Base-by-base conservation (phyloP, 2,888 invertebrate species). In the Cactoblastis cactorum region DNA sequence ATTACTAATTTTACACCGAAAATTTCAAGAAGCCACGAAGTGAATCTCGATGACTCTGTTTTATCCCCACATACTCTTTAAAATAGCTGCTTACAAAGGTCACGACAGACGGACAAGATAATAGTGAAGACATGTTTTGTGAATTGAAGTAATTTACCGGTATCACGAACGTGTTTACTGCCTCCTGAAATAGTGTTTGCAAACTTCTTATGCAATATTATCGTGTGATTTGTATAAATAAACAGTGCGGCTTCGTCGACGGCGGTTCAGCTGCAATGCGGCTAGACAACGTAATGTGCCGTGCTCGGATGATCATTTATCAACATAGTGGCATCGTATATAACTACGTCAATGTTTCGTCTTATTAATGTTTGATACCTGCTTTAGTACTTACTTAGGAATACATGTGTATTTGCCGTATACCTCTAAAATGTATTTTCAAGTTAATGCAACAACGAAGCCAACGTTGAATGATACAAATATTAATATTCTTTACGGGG, bases 181-280 rank as follows among this genome's bases (percentile, higher is more conserved):
- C 41, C 14, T 41, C 41, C 41, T 43, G 43, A 43, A 43, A 41
- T 41, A 14, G 43, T 28, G 43, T 43, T 28, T 43, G 28, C 15
- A 32, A 43, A 15, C 28, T 15, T 43, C 14, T 43, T 43, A 41
- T 43, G 43, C 43, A 43, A 28, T 43, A 43, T 32, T 43, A 43
- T 43, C 8, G 41, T 43, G 0, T 11, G 43, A 24, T 32, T 43
- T 14, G 28, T 28, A 43, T 17, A 43, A 15, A 43, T 17, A 43
- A 17, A 43, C 43, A 28, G 8, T 32, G 17, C 43, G 28, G 8
- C 24, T 14, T 43, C 15, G 12, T 18, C 14, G 14, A 28, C 43
- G 12, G 14, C 22, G 28, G 41, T 43, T 43, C 41, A 28, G 15
- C 43, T 43, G 43, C 28, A 43, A 24, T 43, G 43, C 43, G 17